Evolutionary conservation across 2,797 vertebrate genomes (phyloP), one percentile per base, ranked within the genome.

Genomic region (Psittacula derbiana): DNA sequence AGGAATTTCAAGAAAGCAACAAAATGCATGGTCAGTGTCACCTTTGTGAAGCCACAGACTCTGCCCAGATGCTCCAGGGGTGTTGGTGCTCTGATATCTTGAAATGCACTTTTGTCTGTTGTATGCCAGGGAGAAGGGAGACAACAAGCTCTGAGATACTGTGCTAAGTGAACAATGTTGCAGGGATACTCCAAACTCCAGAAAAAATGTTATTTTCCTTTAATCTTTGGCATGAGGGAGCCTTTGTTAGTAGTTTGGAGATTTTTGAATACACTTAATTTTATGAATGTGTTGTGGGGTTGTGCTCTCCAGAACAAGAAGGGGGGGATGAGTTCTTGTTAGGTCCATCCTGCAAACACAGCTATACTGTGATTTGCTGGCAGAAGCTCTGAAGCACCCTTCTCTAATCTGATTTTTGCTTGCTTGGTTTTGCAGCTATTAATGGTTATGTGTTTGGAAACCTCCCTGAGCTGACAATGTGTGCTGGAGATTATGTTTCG

Each of bases 381-480:
- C 49, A 89, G 52, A 33, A 64, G 25, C 49, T 70, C 67, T 75
- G 58, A 75, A 71, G 19, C 6, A 55, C 4, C 19, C 33, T 86
- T 62, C 73, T 79, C 38, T 95, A 16, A 86, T 78, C 92, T 94
- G 69, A 44, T 80, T 93, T 70, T 96, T 49, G 2, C 27, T 85
- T 79, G 33, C 47, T 96, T 97, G 49, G 8, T 93, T 96, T 94
- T 96, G 64, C 95, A 98, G 98, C 98, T 67, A 98, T 98, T 94
- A 98, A 98, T 49, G 98, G 98, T 13, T 98, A 97, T 43, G 86
- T 98, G 76, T 98, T 97, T 95, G 98, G 98, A 11, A 98, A 98
- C 86, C 97, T 98, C 55, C 98, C 98, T 16, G 96, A 92, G 3
- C 12, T 98, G 93, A 93, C 53, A 1, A 97, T 98, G 97, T 98